Conservation (phyloP, 2,888 invertebrate species). For the Luffia ferchaultella region DNA sequence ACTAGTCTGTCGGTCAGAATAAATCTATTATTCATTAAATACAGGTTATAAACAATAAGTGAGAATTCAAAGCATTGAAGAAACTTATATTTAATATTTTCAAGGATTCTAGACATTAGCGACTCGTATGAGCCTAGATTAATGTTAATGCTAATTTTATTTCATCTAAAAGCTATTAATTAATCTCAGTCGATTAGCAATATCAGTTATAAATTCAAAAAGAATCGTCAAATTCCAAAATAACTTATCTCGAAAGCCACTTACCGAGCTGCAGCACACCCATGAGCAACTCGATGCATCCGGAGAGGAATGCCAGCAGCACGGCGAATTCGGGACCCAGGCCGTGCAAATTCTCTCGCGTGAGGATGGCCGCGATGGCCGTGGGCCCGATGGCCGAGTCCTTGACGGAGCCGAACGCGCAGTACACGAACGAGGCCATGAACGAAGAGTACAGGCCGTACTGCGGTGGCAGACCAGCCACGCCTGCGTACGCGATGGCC, state of each 20-base stretch:
- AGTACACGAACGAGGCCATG: slow-evolving; percentile 93
- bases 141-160: too few species aligned
- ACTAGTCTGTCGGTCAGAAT: too few species aligned
- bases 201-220: neutral
- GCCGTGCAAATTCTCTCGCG: slow-evolving; percentile 75
- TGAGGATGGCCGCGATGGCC: slow-evolving; percentile 84
- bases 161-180: too few species aligned
- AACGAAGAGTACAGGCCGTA: slow-evolving; percentile 95
- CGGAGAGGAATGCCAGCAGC: slow-evolving; percentile 74
- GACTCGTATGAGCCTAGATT: too few species aligned
- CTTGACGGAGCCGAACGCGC: slow-evolving; percentile 83
- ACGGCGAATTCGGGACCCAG: slow-evolving; percentile 77
- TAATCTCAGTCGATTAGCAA: too few species aligned
- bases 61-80: too few species aligned
- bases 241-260: too few species aligned
- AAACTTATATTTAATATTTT: too few species aligned
- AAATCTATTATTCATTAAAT: too few species aligned
- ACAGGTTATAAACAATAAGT: too few species aligned
- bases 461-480: slow-evolving; percentile 77
- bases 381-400: slow-evolving; percentile 86
- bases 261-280: slow-evolving; percentile 77
- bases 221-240: neutral
- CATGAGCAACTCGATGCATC: slow-evolving; percentile 75
- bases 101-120: too few species aligned
- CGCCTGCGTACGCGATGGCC: slow-evolving; percentile 83